Evolutionary conservation across 2,888 invertebrate genomes (phyloP), one percentile per base, ranked within the genome.

Genomic region (Dasypogon diadema): DNA sequence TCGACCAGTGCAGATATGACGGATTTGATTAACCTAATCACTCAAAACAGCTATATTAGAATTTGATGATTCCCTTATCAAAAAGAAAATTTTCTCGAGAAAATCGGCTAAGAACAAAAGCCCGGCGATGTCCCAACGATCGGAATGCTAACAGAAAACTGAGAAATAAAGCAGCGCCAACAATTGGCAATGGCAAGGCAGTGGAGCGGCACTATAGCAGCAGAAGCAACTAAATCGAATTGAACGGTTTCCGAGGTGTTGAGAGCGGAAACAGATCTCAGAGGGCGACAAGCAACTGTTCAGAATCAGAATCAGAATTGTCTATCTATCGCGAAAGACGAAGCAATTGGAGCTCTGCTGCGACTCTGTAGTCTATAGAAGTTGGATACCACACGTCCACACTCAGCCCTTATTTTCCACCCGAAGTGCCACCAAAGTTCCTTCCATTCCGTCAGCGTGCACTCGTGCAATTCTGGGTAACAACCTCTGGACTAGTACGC

Each of bases 201-300:
- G n/a, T 42, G 12, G 2, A 58, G 26, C 10, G 58, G 14, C 24
- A 26, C 6, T 6, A 30, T 12, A 60, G 37, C 60, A 60, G 60
- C 24, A 34, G 21, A 60, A 21, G 21, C 37, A 60, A 60, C 34
- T 18, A 18, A 37, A 60, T 37, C 60, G 60, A 60, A 60, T 60
- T 60, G 60, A 60, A 60, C 37, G 60, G 37, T 60, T 60, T 60
- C 37, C 60, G 60, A 34, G 60, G 60, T 60, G 60, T 60, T 60
- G 60, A 60, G 60, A 60, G 60, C 60, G 60, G 60, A 34, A 60
- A 60, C 60, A 60, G 58, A 58, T 58, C 58, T 60, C 60, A 60
- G 37, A 37, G 60, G 60, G 37, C 37, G 60, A 37, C 58, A 34
- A 60, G 37, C 60, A 60, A 60, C 60, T 60, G 34, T 60, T 60